A percentile compares a stretch with the other conserved stretches of the same genome.
Conservation (phyloP, 2,888 invertebrate species). For the Caenorhabditis panamensis region DNA sequence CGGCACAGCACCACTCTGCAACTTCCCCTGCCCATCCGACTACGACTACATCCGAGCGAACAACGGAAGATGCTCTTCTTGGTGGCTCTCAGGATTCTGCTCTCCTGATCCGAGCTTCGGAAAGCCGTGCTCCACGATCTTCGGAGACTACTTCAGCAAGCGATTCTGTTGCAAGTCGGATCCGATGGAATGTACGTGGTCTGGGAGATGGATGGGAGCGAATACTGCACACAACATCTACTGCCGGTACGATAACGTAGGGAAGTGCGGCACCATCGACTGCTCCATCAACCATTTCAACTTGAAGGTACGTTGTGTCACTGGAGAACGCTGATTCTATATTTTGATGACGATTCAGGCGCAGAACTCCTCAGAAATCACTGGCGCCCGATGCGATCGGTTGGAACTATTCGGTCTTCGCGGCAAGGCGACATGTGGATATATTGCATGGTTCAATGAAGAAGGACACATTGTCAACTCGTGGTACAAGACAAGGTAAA, state of each 20-base stretch:
- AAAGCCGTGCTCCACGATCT: constrained; percentile 76
- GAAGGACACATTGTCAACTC: constrained; percentile 73
- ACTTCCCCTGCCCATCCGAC: constrained; percentile 77
- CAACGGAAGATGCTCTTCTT: constrained; percentile 76
- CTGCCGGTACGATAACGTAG: constrained; percentile 76
- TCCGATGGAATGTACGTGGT: constrained; percentile 78
- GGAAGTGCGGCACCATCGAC: constrained; percentile 73
- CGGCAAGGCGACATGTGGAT: constrained; percentile 78
- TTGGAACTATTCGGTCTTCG: constrained; percentile 73
- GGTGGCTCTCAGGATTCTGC: constrained; percentile 76
- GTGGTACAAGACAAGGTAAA: constrained; percentile 79
- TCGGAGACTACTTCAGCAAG: constrained; percentile 77
- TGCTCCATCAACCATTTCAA: constrained; percentile 76
- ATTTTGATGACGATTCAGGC: constrained; percentile 66
- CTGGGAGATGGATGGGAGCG: constrained; percentile 79
- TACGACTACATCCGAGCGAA: constrained; percentile 76
- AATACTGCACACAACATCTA: constrained; percentile 78
- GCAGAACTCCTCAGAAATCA: constrained; percentile 66
- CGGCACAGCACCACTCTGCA: constrained; percentile 79
- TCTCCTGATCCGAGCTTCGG: constrained; percentile 77
- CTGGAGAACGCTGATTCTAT: constrained; percentile 1
- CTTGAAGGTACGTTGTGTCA: constrained; percentile 37
- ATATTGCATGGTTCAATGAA: constrained; percentile 78
- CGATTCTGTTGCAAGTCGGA: constrained; percentile 79
- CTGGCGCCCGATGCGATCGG: constrained; percentile 70